Evolutionary conservation across 1,140 invertebrate genomes (phyloP).

Genomic region (Diorhabda carinulata): DNA sequence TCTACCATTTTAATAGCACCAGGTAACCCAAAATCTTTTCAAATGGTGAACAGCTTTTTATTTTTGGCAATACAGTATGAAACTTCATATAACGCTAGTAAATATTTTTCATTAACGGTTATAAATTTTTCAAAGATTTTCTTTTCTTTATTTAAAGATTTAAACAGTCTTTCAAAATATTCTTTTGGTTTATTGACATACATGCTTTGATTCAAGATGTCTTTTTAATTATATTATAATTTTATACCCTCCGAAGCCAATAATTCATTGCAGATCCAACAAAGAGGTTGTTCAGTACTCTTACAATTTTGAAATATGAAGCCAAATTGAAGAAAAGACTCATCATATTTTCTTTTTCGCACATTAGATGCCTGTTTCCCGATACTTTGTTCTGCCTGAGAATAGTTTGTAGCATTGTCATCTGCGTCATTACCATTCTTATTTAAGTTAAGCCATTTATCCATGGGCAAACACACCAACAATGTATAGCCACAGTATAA

Average conservation of each 20-base stretch:
- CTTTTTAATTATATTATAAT: slow-evolving; percentile 6
- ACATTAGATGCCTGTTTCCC: slow-evolving; percentile 14
- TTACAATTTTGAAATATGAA: slow-evolving; percentile 20
- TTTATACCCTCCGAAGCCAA: neutral
- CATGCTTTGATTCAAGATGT: slow-evolving; percentile 17
- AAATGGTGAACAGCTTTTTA: slow-evolving; percentile 10
- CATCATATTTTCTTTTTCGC: slow-evolving; percentile 23
- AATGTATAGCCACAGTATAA: no score
- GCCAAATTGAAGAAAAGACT: slow-evolving; percentile 19
- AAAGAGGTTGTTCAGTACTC: slow-evolving; percentile 6
- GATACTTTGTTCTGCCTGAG: slow-evolving; percentile 22
- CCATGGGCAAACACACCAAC: slow-evolving; percentile 21
- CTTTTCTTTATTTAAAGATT: slow-evolving; percentile 21
- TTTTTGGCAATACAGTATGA: no score
- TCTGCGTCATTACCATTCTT: slow-evolving; percentile 21
- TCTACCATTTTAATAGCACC: slow-evolving; percentile 18
- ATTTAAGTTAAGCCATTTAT: slow-evolving; percentile 21
- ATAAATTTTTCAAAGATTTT: slow-evolving; percentile 8
- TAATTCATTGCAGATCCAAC: neutral
- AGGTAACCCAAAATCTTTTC: slow-evolving; percentile 15
- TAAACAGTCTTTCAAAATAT: slow-evolving; percentile 18
- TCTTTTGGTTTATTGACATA: slow-evolving; percentile 22
- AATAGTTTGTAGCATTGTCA: slow-evolving; percentile 17
- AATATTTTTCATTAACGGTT: slow-evolving; percentile 18
- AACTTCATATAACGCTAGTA: slow-evolving; percentile 15